These are phyloP conservation scores for Buphagus erythrorhynchus DNA, from an alignment of 2,797 vertebrate genomes.

Conservation along the genomic window DNA sequence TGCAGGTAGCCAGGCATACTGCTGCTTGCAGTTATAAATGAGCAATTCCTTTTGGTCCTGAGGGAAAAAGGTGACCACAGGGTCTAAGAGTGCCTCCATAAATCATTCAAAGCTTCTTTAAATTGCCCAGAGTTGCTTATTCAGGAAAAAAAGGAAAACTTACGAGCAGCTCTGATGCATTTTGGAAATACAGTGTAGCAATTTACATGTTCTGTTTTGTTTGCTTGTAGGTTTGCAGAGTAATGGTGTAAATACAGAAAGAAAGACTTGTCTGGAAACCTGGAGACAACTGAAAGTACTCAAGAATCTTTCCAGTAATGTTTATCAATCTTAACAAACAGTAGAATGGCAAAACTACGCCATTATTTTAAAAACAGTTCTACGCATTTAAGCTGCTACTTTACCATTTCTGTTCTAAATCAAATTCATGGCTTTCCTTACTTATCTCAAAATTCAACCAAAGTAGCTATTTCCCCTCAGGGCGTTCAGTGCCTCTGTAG, in stretches of 20 bases:
- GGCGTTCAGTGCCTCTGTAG: background rate
- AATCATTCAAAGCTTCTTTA: conserved; percentile 10
- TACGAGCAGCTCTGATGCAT: background rate
- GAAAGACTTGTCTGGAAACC: background rate
- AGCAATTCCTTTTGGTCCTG: background rate
- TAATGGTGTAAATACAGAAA: background rate
- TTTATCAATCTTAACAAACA: background rate
- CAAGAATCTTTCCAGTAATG: background rate
- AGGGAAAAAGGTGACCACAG: background rate
- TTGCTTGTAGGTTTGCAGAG: background rate
- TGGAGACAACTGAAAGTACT: background rate
- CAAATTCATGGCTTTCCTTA: conserved; percentile 22
- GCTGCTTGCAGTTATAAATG: background rate
- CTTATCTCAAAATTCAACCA: conserved; percentile 6
- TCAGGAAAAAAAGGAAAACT: background rate
- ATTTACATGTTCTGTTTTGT: background rate
- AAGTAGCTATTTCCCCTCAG: conserved; percentile 8
- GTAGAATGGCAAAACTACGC: background rate
- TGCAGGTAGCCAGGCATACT: background rate
- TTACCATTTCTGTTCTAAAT: conserved; percentile 28
- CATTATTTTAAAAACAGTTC: conserved; percentile 2
- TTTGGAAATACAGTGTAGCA: background rate
- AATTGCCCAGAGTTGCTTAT: background rate
- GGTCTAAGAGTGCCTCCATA: background rate
- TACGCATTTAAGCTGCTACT: background rate